Evolutionary conservation across 2,888 invertebrate genomes (phyloP).

Genomic region (Aleiodes leptofemur): DNA sequence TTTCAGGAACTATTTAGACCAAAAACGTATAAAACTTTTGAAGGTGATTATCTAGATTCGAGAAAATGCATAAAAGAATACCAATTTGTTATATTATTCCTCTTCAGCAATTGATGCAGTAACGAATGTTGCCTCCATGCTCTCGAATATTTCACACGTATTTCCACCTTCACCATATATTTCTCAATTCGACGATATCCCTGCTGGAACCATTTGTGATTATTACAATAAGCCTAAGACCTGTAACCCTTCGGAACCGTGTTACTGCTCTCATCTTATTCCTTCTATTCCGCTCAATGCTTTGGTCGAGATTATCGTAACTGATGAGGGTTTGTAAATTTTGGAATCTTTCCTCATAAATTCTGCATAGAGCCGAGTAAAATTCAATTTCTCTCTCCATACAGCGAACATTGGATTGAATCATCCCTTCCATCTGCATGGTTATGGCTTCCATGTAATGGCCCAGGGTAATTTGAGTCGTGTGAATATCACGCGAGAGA

Average conservation of each 20-base stretch:
- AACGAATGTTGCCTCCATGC: conserved; percentile 85
- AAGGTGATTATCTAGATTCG: conserved; percentile 77
- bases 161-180: conserved; percentile 87
- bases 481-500: conserved; percentile 81
- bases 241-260: conserved; percentile 61
- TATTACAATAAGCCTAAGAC: conserved; percentile 81
- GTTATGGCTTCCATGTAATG: conserved; percentile 87
- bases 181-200: conserved; percentile 86
- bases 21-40: conserved; percentile 84
- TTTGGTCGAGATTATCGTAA: conserved; percentile 89
- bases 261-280: conserved; percentile 77
- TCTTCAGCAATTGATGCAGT: conserved; percentile 83
- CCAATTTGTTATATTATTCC: not conserved
- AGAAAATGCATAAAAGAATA: not conserved
- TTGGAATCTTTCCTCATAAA: not conserved
- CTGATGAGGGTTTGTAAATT: conserved; percentile 84
- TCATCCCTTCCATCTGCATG: conserved; percentile 93
- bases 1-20: conserved; percentile 85
- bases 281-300: conserved; percentile 84
- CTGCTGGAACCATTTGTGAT: conserved; percentile 86
- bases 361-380: not conserved
- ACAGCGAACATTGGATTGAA: conserved; percentile 87
- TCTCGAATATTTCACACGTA: conserved; percentile 88
- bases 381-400: not conserved
- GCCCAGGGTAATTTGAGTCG: conserved; percentile 80